Conservation (phyloP, 2,113 vertebrate genomes). For the Calidris pygmaea region DNA sequence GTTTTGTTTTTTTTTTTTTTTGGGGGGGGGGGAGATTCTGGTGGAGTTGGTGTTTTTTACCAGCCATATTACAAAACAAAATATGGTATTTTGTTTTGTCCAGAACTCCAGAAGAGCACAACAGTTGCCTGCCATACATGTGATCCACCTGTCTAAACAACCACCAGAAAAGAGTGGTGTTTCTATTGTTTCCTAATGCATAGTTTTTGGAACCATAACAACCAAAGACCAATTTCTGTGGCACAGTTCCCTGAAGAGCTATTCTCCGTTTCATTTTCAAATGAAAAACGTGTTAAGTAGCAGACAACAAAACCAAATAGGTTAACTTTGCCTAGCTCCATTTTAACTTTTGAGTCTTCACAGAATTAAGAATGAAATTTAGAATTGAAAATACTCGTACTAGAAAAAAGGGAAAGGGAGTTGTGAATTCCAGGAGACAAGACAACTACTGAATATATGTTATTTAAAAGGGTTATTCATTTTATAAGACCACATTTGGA, state of each 20-base stretch:
- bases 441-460: not conserved
- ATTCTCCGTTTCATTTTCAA: not conserved
- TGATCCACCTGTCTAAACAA: not conserved
- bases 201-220: not conserved
- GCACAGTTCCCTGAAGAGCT: not conserved
- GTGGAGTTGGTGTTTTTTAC: not conserved
- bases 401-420: not conserved
- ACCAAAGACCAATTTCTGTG: not conserved
- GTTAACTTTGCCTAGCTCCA: not conserved
- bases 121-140: not conserved
- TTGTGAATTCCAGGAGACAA: not conserved
- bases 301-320: not conserved
- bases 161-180: fast-evolving
- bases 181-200: not conserved
- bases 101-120: not conserved
- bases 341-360: not conserved
- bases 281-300: fast-evolving
- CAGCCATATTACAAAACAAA: not conserved
- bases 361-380: not conserved
- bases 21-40: too few relatives aligned
- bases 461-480: not conserved
- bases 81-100: not conserved
- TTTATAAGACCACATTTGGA: not conserved
- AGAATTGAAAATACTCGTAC: not conserved
- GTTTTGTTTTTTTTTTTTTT: not conserved